These are phyloP conservation scores for Pseudorectes ferrugineus DNA, from an alignment of 2,113 vertebrate genomes.

Conservation along the genomic window DNA sequence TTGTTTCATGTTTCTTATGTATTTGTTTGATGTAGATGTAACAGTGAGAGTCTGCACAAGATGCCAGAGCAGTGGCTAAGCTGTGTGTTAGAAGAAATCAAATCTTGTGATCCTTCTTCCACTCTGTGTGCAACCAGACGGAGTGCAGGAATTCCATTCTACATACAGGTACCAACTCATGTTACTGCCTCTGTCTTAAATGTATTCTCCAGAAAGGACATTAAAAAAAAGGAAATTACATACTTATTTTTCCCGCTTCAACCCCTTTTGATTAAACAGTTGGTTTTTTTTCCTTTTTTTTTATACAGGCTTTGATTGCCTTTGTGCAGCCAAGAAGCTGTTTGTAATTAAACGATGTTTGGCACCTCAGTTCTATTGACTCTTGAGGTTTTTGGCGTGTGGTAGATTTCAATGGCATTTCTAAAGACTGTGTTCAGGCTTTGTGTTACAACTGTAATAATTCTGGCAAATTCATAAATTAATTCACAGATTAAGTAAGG, in stretches of 20 bases:
- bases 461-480: background rate
- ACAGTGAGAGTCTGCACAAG: constrained; percentile 73
- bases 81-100: constrained; percentile 88
- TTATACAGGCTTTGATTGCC: background rate
- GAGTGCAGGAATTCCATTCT: constrained; percentile 96
- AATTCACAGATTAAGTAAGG: background rate
- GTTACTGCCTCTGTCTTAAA: background rate
- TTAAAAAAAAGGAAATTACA: background rate
- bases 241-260: background rate
- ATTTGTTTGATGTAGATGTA: constrained; percentile 73
- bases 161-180: constrained; percentile 84
- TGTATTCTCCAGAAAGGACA: background rate
- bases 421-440: background rate
- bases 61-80: constrained; percentile 87
- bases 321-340: background rate
- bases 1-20: background rate
- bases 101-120: constrained; percentile 85
- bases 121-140: constrained; percentile 93
- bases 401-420: background rate
- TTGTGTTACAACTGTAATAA: background rate
- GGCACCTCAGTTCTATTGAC: background rate
- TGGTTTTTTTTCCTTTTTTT: background rate
- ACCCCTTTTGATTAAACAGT: background rate
- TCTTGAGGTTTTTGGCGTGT: background rate
- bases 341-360: background rate